Evolutionary conservation across 2,888 invertebrate species (phyloP).

Genomic region (Dicycla oo): DNA sequence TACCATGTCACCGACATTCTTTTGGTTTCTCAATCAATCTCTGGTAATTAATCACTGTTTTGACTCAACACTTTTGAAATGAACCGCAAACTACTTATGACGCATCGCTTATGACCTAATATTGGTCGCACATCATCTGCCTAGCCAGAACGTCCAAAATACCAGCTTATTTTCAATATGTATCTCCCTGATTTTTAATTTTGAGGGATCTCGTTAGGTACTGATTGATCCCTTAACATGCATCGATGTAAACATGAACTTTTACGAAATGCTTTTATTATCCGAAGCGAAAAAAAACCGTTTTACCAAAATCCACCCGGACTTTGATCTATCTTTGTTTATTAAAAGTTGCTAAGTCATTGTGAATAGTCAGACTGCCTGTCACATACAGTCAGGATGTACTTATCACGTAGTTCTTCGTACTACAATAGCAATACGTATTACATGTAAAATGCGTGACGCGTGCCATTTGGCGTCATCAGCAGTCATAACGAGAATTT

Average conservation of each 20-base stretch:
- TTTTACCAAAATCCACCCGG: neutral
- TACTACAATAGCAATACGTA: slow-evolving; percentile 12
- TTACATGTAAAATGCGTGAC: slow-evolving; percentile 38
- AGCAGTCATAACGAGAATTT: slow-evolving; percentile 40
- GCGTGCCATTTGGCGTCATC: slow-evolving; percentile 47
- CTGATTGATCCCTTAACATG: neutral
- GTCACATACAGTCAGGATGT: slow-evolving; percentile 30
- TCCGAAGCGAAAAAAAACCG: slow-evolving; percentile 9
- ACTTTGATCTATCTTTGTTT: slow-evolving; percentile 17
- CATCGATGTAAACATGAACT: neutral
- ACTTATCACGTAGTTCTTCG: slow-evolving; percentile 44
- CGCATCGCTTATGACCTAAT: slow-evolving; percentile 32
- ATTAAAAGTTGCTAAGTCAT: slow-evolving; percentile 49
- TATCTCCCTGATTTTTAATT: neutral
- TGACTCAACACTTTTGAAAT: slow-evolving; percentile 45
- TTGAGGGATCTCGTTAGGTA: neutral
- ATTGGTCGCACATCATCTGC: neutral
- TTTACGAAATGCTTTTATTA: no score
- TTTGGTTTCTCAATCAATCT: slow-evolving; percentile 18
- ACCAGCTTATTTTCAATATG: neutral
- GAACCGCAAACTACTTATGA: slow-evolving; percentile 48
- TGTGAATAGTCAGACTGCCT: slow-evolving; percentile 39
- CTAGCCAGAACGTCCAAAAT: neutral
- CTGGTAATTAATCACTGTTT: slow-evolving; percentile 56
- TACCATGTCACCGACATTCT: slow-evolving; percentile 62